Evolutionary conservation across 1,140 invertebrate genomes (phyloP), one percentile per base, ranked within the genome.

Genomic region (Dreissena polymorpha): DNA sequence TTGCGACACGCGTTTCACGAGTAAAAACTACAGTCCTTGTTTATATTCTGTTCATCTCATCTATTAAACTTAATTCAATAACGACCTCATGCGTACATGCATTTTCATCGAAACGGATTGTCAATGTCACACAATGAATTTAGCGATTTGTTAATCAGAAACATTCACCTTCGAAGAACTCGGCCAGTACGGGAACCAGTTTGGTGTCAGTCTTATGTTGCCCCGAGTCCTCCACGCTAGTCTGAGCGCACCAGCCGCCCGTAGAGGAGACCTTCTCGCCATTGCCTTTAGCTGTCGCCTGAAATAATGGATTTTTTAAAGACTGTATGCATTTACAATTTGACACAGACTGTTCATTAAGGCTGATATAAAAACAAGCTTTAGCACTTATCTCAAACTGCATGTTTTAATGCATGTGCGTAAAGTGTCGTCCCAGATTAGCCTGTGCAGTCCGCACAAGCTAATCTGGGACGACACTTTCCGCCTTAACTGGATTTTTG

Each of bases 151-250:
- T 60, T 60, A 6, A 18, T 18, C 57, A 60, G 16, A 5, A n/a
- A n/a, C 6, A 60, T 23, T 60, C 65, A 78, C 76, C 78, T 72
- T 83, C 68, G 50, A 86, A 74, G 73, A 83, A 79, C 7, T 63
- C 51, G 0, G 57, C 64, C 16, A 83, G 51, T 13, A 65, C 78
- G 7, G 53, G 53, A 0, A 65, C 25, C 18, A 81, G 39, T 18
- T 50, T 25, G 51, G 7, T 71, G 60, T 81, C 78, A 0, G 78
- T 81, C 50, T 72, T 72, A 65, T 81, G 78, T 39, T 81, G 27
- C 1, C 78, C 78, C 2, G 57, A 65, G 69, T 81, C 64, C 27
- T 81, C 78, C 10, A 81, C 49, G 29, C 78, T 81, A 64, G 78
- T 64, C 18, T 81, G 14, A 16, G 70, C 68, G 51, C 78, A 81